Percentiles rank a stretch among this genome's conserved stretches.
phyloP scores from a whole-genome alignment of 1,140 invertebrate genomes.

The Meloidogyne floridensis region DNA sequence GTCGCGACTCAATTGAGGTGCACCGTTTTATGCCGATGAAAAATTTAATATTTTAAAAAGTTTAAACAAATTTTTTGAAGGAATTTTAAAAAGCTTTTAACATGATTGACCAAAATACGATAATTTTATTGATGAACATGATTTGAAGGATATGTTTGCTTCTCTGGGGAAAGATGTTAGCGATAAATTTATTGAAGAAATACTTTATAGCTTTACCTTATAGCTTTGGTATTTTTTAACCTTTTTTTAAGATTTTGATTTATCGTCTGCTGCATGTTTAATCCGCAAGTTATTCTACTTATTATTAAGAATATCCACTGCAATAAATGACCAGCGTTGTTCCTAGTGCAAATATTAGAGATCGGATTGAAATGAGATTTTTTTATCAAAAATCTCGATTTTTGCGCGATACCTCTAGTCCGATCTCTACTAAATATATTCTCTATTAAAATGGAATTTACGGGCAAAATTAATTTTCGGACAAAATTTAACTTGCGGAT shows the following conservation, averaged over 20 bases:
- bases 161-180: slow-evolving; percentile 69
- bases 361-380: neutral
- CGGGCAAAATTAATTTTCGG: too few species aligned
- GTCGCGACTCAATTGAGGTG: too few species aligned
- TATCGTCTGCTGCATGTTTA: too few species aligned
- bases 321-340: too few species aligned
- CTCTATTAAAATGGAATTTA: too few species aligned
- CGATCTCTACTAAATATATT: too few species aligned
- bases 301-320: too few species aligned
- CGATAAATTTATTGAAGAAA: slow-evolving; percentile 70
- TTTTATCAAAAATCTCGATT: neutral
- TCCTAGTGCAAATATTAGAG: too few species aligned
- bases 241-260: neutral
- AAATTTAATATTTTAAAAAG: neutral
- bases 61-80: slow-evolving; percentile 22
- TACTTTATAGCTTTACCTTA: too few species aligned
- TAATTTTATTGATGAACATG: slow-evolving; percentile 68
- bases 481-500: too few species aligned
- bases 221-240: slow-evolving; percentile 72
- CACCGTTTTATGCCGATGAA: too few species aligned
- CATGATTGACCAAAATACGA: slow-evolving; percentile 69
- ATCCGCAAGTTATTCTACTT: too few species aligned
- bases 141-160: slow-evolving; percentile 69
- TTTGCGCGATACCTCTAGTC: neutral
- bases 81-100: slow-evolving; percentile 69